Percentiles rank a stretch among this genome's conserved stretches.
Evolutionary conservation across 92 coral and sea anemone species (phyloP).

Genomic region (Siderastrea radians): DNA sequence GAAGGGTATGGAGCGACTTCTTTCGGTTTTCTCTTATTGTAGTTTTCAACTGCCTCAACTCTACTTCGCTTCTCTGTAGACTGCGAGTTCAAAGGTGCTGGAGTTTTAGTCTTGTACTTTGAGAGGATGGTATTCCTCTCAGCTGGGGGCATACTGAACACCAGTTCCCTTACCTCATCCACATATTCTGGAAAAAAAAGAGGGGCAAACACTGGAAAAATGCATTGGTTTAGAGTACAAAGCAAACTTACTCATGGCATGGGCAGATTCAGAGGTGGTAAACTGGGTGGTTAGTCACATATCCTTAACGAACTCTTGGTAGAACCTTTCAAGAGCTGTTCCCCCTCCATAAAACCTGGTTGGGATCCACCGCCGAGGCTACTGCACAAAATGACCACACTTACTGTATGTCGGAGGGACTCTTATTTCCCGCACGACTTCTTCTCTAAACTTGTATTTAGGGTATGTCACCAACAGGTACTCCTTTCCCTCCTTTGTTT

Average conservation of each 20-base stretch:
- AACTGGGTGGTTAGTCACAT: not conserved
- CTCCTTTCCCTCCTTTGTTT: conserved; percentile 58
- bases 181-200: conserved; percentile 51
- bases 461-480: conserved; percentile 59
- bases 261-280: conserved; percentile 9
- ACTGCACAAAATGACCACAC: not conserved
- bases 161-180: conserved; percentile 38
- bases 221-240: not conserved
- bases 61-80: conserved; percentile 53
- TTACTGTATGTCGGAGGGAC: conserved; percentile 63
- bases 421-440: conserved; percentile 48
- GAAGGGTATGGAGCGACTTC: conserved; percentile 52
- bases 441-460: conserved; percentile 66
- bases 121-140: conserved; percentile 33
- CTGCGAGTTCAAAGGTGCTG: conserved; percentile 66
- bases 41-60: conserved; percentile 58
- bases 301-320: conserved; percentile 10
- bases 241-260: not conserved
- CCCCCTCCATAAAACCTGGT: not conserved
- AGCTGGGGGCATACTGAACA: conserved; percentile 36
- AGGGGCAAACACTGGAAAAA: not conserved
- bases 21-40: conserved; percentile 62
- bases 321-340: not conserved
- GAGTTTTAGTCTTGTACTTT: conserved; percentile 48
- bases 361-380: conserved; percentile 9